These are phyloP conservation scores for Marasmarcha lunaedactyla DNA, from an alignment of 2,888 invertebrate species.

Conservation along the genomic window DNA sequence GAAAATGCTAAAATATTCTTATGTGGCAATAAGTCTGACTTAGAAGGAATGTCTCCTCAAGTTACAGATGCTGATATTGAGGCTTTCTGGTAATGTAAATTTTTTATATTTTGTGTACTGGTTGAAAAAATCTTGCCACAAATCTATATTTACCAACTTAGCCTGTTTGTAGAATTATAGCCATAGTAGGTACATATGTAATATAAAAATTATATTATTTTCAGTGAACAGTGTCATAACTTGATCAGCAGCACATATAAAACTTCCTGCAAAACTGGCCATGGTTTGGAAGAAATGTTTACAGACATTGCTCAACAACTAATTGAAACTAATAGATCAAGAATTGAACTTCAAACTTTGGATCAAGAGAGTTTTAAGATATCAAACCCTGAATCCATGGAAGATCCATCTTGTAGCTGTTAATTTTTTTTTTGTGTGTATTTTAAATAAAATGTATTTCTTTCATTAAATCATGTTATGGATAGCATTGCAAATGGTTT, in stretches of 20 bases:
- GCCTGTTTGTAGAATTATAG: too few species aligned
- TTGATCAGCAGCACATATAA: slow-evolving; percentile 89
- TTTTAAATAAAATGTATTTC: too few species aligned
- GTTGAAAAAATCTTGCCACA: too few species aligned
- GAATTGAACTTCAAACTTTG: slow-evolving; percentile 83
- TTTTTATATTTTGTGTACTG: neutral
- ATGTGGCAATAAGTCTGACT: slow-evolving; percentile 92
- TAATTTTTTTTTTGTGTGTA: slow-evolving; percentile 19
- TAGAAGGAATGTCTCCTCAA: slow-evolving; percentile 79
- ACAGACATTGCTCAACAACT: slow-evolving; percentile 86
- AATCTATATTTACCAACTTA: too few species aligned
- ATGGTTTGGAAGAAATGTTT: slow-evolving; percentile 93
- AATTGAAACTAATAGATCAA: slow-evolving; percentile 83
- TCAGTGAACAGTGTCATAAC: slow-evolving; percentile 91
- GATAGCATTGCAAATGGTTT: too few species aligned
- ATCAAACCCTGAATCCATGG: slow-evolving; percentile 71
- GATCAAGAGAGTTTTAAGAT: slow-evolving; percentile 84
- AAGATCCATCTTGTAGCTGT: slow-evolving; percentile 61
- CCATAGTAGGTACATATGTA: too few species aligned
- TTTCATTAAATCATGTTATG: too few species aligned
- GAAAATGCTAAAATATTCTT: slow-evolving; percentile 96
- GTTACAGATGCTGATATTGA: slow-evolving; percentile 91
- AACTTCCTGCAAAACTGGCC: slow-evolving; percentile 89
- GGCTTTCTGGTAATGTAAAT: slow-evolving; percentile 77
- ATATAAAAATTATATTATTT: slow-evolving; percentile 21